Evolutionary conservation across 2,888 invertebrate species (phyloP), one percentile per base, ranked within the genome.

Genomic region (Drosophila lutescens): DNA sequence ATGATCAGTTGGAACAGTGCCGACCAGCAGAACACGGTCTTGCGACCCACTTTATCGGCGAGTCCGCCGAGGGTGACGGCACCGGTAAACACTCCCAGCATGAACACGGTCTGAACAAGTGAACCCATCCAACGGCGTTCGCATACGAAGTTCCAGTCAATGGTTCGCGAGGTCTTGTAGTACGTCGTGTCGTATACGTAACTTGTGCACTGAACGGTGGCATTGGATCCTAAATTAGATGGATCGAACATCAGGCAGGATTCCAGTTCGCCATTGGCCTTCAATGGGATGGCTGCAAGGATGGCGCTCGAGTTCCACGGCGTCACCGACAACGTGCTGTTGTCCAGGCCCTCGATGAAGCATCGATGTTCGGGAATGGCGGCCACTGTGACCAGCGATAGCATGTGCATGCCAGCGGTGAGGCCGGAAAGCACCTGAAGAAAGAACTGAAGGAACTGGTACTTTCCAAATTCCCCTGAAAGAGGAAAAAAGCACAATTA

Each of bases 81-180:
- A 0, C 97, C 97, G 0, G 94, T 93, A 76, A 97, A 95, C 5
- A 96, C 96, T 8, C 97, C 97, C 86, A 97, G 93, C 97, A 97
- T 97, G 90, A 90, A 91, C 38, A 91, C 83, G 5, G 96, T 95
- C 90, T 97, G 97, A 0, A 96, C 95, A 20, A 96, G 90, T 1
- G 97, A 95, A 2, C 96, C 96, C 94, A 95, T 95, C 97, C 97
- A 97, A 75, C 96, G 93, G 68, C 93, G 93, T 74, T 95, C 94
- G 89, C 97, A 97, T 1, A 97, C 96, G 56, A 97, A 94, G 88
- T 95, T 93, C 97, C 97, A 97, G 91, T 97, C 96, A 15, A 96
- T 96, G 9, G 95, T 94, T 54, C 95, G 94, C 0, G 97, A 96
- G 0, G 95, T 94, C 63, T 94, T 91, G 77, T 96, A 95, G 86